phyloP scores from a whole-genome alignment of 2,797 vertebrate genomes.

The Kryptopterus vitreolus region DNA sequence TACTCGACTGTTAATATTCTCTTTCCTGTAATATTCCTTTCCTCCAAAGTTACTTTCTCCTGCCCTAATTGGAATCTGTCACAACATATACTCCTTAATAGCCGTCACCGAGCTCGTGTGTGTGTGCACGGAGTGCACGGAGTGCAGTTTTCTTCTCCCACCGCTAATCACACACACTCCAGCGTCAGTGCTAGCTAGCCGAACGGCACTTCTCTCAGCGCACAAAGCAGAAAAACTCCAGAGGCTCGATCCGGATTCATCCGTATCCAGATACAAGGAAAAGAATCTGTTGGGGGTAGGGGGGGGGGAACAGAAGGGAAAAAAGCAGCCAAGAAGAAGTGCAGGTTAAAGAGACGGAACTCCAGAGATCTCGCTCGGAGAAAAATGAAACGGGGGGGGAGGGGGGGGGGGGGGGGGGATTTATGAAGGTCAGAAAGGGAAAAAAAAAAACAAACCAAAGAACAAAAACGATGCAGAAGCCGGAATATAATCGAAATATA shows the following conservation, averaged over 20 bases:
- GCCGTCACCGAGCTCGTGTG: conserved; percentile 64
- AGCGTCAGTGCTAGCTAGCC: neutral
- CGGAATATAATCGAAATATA: no score
- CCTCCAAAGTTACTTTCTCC: conserved; percentile 74
- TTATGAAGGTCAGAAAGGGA: conserved; percentile 38
- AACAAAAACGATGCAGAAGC: no score
- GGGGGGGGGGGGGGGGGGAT: no score
- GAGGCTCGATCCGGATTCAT: neutral
- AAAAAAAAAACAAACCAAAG: no score
- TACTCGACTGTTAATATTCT: conserved; percentile 69
- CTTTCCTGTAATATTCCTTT: no score
- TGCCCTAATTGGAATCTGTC: conserved; percentile 84
- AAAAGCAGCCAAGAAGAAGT: conserved; percentile 10
- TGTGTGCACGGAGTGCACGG: neutral
- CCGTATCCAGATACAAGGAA: neutral
- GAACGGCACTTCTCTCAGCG: neutral
- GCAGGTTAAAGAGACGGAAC: conserved; percentile 27
- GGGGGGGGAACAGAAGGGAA: neutral
- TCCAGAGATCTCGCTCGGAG: conserved; percentile 28
- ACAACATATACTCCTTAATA: conserved; percentile 66
- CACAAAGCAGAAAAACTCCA: no score
- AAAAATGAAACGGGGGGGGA: conserved; percentile 33
- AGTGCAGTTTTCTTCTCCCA: neutral
- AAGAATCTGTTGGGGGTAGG: neutral
- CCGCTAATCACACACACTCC: neutral